These are phyloP conservation scores for Amphipyra berbera DNA, from an alignment of 2,888 invertebrate species.

Conservation along the genomic window DNA sequence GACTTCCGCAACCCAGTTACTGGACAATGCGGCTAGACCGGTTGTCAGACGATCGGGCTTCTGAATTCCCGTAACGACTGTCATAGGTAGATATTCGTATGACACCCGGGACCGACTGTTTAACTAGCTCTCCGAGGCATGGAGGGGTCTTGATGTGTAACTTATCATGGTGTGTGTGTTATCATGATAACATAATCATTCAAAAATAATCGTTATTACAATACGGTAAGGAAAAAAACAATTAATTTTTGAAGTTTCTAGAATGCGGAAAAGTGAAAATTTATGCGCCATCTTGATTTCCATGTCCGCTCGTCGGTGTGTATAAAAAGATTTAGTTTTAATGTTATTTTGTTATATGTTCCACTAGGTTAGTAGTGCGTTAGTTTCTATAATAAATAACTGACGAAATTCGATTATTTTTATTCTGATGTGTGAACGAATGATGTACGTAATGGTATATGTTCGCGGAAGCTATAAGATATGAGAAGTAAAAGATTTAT, in stretches of 20 bases:
- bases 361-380: conserved; percentile 17
- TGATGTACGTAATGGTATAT: conserved; percentile 8
- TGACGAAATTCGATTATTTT: conserved; percentile 31
- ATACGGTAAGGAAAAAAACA: conserved; percentile 20
- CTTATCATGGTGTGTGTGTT: neutral
- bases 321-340: conserved; percentile 29
- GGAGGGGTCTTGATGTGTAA: no score
- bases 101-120: no score
- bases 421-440: neutral
- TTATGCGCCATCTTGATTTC: conserved; percentile 35
- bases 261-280: conserved; percentile 53
- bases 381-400: conserved; percentile 15
- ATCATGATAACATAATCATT: conserved; percentile 18
- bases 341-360: conserved; percentile 21
- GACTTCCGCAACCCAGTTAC: no score
- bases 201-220: conserved; percentile 19
- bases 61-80: no score
- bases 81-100: no score
- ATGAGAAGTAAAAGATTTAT: conserved; percentile 8
- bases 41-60: no score
- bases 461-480: conserved; percentile 8
- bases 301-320: conserved; percentile 21
- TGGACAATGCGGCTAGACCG: no score
- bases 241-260: neutral
- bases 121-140: no score